Evolutionary conservation across 1,140 invertebrate genomes (phyloP).

Genomic region (Oryctes rhinoceros): DNA sequence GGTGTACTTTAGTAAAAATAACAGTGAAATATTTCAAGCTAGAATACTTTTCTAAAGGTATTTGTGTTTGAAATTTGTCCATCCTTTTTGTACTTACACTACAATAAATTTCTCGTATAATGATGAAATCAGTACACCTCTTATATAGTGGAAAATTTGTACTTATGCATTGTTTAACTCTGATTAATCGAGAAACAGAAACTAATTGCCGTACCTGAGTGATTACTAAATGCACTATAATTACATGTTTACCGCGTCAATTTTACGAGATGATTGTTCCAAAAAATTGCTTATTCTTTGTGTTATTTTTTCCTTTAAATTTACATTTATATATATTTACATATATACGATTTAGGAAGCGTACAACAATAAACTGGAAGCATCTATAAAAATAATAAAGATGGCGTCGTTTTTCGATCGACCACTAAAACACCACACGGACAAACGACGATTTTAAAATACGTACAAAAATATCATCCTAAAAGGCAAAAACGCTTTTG

Average conservation of each 20-base stretch:
- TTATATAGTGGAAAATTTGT: not conserved
- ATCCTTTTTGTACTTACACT: too few relatives aligned
- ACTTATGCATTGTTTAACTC: not conserved
- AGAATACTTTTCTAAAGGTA: too few relatives aligned
- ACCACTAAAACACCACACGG: conserved; percentile 5
- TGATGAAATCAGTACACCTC: not conserved
- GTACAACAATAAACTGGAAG: conserved; percentile 55
- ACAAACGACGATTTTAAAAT: conserved; percentile 48
- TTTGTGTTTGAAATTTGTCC: too few relatives aligned
- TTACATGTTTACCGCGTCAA: not conserved
- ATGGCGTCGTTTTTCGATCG: conserved; percentile 43
- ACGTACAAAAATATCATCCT: conserved; percentile 58
- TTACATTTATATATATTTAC: conserved; percentile 19
- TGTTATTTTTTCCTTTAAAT: not conserved
- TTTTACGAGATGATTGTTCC: conserved; percentile 51
- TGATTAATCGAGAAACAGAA: not conserved
- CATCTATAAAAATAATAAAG: conserved; percentile 53
- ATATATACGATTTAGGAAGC: conserved; percentile 50
- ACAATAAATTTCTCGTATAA: too few relatives aligned
- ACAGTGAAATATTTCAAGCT: too few relatives aligned
- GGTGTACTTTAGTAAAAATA: too few relatives aligned
- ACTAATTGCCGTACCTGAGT: conserved; percentile 44
- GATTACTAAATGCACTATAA: conserved; percentile 29
- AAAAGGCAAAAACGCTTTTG: conserved; percentile 59
- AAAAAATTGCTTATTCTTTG: conserved; percentile 54